Base-by-base conservation (phyloP, 2,113 vertebrate species). In the Zapornia atra region DNA sequence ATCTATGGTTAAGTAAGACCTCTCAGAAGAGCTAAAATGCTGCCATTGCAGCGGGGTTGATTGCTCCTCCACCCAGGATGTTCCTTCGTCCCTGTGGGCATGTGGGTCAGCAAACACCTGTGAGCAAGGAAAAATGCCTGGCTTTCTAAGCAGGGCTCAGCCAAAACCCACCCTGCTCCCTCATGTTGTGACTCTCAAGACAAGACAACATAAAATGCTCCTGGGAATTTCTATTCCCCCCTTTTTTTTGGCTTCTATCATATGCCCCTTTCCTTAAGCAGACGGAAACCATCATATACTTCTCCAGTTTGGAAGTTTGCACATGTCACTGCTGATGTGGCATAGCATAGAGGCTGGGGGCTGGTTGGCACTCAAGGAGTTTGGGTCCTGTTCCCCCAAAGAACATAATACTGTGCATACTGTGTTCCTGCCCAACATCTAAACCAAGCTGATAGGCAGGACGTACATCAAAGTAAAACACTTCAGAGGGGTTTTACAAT, bases 41-140 rank as follows among this genome's bases (percentile, higher is more conserved):
- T 61, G 59, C 28, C 22, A 6, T 25, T 54, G 46, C 48, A 40
- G 57, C 34, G 16, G 16, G 15, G 4, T 22, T 46, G 44, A 46
- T 48, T 48, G 48, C 48, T 48, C 20, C 22, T 48, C 48, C 48
- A 48, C 20, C 48, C 48, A 38, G 42, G 63, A 29, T 4, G 1
- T 24, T 78, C 14, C n/a, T 56, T 70, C 44, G 3, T 82, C 40
- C 33, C 15, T n/a, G 6, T 2, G 1, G 53, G n/a, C 28, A 28
- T 5, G 3, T 9, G n/a, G 60, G 10, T 44, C 26, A 34, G 38
- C 1, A 2, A 72, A 82, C 29, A 20, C 15, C 11, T 5, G 1
- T 24, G 21, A 50, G 16, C 0, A 5, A 44, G 44, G 19, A 36
- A 38, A 65, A 13, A 24, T 76, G 63, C 46, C n/a, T 1, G 1